Conservation (phyloP, 2,888 invertebrate species). For the Lottia gigantea region DNA sequence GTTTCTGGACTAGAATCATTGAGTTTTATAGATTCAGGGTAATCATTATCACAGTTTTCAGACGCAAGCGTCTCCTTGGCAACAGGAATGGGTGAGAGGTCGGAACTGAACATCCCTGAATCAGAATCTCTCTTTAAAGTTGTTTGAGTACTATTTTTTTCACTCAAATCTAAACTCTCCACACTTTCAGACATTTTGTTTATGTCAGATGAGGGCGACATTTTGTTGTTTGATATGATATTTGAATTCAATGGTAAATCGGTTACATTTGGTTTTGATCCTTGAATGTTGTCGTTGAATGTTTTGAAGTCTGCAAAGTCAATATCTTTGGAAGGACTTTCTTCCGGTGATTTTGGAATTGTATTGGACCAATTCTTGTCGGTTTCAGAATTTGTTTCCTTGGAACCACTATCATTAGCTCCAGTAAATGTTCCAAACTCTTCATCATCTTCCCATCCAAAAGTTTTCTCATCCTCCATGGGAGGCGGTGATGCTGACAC, state of each 20-base stretch:
- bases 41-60: constrained; percentile 31
- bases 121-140: constrained; percentile 28
- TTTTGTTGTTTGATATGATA: constrained; percentile 10
- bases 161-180: background rate
- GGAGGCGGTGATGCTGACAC: constrained; percentile 59
- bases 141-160: background rate
- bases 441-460: constrained; percentile 45
- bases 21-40: background rate
- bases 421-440: constrained; percentile 47
- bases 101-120: constrained; percentile 56
- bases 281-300: constrained; percentile 17
- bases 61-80: constrained; percentile 31
- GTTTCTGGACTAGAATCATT: background rate
- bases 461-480: constrained; percentile 44
- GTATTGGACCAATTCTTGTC: background rate
- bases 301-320: constrained; percentile 31
- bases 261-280: background rate
- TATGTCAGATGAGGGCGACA: background rate
- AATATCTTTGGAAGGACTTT: constrained; percentile 16
- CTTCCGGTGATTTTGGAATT: no score
- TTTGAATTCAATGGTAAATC: constrained; percentile 1
- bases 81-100: constrained; percentile 49
- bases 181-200: no score
- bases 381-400: background rate
- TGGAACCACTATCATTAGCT: constrained; percentile 26